These are phyloP conservation scores for Dryadula phaetusa DNA, from an alignment of 2,888 invertebrate species.

Conservation along the genomic window DNA sequence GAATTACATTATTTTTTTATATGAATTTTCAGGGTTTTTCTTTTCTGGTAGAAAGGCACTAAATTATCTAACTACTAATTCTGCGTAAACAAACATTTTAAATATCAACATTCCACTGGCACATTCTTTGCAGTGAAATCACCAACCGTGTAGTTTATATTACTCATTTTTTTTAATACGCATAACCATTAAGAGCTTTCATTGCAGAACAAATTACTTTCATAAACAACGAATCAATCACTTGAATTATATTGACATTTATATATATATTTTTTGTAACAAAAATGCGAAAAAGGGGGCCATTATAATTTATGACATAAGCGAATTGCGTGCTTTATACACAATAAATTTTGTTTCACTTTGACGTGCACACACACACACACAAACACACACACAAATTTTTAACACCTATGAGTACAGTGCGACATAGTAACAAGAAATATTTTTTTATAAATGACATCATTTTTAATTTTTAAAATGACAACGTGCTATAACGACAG, in stretches of 20 bases:
- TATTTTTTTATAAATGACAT: slow-evolving; percentile 43
- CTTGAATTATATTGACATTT: background rate
- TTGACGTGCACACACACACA: background rate
- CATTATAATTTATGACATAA: background rate
- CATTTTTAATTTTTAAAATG: slow-evolving; percentile 46
- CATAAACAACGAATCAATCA: background rate
- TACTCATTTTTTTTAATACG: too few relatives aligned
- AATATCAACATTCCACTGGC: too few relatives aligned
- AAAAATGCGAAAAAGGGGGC: background rate
- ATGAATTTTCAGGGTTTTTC: too few relatives aligned
- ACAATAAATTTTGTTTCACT: background rate
- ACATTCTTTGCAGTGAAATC: too few relatives aligned
- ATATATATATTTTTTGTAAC: background rate
- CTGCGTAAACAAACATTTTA: too few relatives aligned
- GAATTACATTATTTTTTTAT: too few relatives aligned
- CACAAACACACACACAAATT: background rate
- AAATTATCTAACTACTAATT: too few relatives aligned
- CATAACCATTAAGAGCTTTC: too few relatives aligned
- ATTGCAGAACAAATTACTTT: too few relatives aligned
- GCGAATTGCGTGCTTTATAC: background rate
- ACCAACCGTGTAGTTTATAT: too few relatives aligned
- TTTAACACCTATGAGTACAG: background rate
- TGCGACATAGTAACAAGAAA: slow-evolving; percentile 32
- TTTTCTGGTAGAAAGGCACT: too few relatives aligned
- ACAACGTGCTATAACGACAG: slow-evolving; percentile 35